These are phyloP conservation scores for Hipparchia sbordonii DNA, from an alignment of 2,888 invertebrate genomes.

Conservation along the genomic window DNA sequence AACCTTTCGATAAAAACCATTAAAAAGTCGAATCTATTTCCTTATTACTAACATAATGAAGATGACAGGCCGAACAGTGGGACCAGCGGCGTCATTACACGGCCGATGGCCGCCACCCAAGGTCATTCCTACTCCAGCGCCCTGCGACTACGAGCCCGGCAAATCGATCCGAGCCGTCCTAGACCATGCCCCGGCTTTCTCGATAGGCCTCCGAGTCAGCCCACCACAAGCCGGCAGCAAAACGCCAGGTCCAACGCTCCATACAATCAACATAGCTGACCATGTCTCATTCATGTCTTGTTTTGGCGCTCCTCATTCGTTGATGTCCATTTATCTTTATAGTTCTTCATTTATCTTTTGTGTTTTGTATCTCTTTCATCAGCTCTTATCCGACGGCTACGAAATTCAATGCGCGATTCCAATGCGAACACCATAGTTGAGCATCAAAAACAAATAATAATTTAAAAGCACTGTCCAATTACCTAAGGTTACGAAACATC, in stretches of 20 bases:
- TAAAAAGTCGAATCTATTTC: background rate
- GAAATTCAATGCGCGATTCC: too few relatives aligned
- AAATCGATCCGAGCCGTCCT: slow-evolving; percentile 83
- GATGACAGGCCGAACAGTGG: slow-evolving; percentile 84
- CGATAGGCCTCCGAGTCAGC: slow-evolving; percentile 83
- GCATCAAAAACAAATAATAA: too few relatives aligned
- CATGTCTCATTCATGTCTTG: slow-evolving; percentile 2
- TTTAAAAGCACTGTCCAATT: too few relatives aligned
- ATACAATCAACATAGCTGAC: background rate
- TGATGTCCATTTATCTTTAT: background rate
- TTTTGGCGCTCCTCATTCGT: slow-evolving; percentile 2
- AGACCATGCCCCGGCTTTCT: slow-evolving; percentile 84
- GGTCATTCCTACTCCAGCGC: slow-evolving; percentile 89
- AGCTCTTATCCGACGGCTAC: background rate
- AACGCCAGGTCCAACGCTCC: slow-evolving; percentile 77
- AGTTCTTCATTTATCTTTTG: background rate
- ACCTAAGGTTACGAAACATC: too few relatives aligned
- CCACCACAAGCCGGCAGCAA: slow-evolving; percentile 70
- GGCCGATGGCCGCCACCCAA: slow-evolving; percentile 88
- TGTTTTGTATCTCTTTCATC: background rate
- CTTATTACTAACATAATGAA: slow-evolving; percentile 14
- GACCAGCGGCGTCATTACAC: slow-evolving; percentile 90
- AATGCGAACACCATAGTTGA: too few relatives aligned
- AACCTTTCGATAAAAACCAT: too few relatives aligned
- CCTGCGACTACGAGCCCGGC: slow-evolving; percentile 94